These are phyloP conservation scores for Phrynocephalus vlangalii DNA, from an alignment of 2,797 vertebrate genomes.

Conservation along the genomic window DNA sequence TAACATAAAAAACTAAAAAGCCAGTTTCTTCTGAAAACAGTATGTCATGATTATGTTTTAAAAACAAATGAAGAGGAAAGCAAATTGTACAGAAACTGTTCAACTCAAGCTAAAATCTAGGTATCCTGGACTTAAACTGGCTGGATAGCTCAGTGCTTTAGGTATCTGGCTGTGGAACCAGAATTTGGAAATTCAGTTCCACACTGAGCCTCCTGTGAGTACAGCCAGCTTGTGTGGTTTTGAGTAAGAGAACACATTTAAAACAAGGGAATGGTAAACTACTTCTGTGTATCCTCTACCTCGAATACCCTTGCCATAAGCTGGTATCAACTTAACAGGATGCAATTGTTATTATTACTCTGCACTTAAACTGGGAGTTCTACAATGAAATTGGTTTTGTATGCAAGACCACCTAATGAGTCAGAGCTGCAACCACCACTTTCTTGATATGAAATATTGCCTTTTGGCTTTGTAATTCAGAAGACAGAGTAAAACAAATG, in stretches of 20 bases:
- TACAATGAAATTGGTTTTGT: background rate
- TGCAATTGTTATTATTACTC: too few species aligned
- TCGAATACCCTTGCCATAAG: too few species aligned
- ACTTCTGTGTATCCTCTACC: too few species aligned
- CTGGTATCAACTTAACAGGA: too few species aligned
- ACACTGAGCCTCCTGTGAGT: too few species aligned
- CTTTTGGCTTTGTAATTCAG: background rate
- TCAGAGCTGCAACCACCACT: background rate
- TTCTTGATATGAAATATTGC: slow-evolving; percentile 8
- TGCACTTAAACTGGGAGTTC: background rate
- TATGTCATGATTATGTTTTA: background rate
- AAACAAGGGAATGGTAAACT: too few species aligned
- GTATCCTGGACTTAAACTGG: too few species aligned
- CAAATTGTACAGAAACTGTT: background rate
- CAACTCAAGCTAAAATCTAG: background rate
- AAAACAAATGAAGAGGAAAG: background rate
- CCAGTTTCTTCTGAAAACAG: background rate
- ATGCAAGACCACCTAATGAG: background rate
- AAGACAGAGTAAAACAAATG: background rate
- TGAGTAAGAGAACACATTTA: too few species aligned
- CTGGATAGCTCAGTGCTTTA: too few species aligned
- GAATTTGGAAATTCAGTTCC: too few species aligned
- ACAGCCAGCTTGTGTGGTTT: too few species aligned
- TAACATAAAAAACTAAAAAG: background rate
- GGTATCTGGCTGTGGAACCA: too few species aligned